These are phyloP conservation scores for Caenorhabditis imperialis DNA, from an alignment of 2,888 invertebrate species.

Conservation along the genomic window DNA sequence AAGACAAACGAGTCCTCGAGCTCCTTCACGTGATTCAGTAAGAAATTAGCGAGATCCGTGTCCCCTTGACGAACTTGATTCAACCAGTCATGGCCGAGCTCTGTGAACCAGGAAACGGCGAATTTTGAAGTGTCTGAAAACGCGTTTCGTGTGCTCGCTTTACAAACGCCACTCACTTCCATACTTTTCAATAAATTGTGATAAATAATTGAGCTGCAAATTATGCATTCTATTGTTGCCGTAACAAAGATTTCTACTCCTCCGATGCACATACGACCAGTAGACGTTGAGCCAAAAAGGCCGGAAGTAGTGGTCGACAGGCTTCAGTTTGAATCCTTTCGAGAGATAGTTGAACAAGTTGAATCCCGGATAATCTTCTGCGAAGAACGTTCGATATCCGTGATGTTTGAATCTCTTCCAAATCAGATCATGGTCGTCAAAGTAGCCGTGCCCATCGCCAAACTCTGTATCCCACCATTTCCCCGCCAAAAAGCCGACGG, in stretches of 20 bases:
- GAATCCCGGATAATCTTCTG: slow-evolving; percentile 79
- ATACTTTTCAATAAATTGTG: slow-evolving; percentile 75
- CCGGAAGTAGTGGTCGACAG: slow-evolving; percentile 79
- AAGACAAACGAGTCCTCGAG: slow-evolving; percentile 70
- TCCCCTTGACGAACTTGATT: slow-evolving; percentile 79
- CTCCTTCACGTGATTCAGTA: slow-evolving; percentile 62
- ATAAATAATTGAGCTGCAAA: slow-evolving; percentile 76
- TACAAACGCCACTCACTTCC: slow-evolving; percentile 11
- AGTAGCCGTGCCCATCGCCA: slow-evolving; percentile 65
- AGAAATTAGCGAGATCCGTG: slow-evolving; percentile 78
- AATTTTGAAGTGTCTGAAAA: slow-evolving; percentile 61
- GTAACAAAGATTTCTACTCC: slow-evolving; percentile 73
- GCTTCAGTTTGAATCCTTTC: slow-evolving; percentile 78
- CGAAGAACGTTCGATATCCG: slow-evolving; percentile 79
- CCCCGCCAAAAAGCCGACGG: slow-evolving; percentile 78
- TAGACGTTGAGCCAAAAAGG: slow-evolving; percentile 78
- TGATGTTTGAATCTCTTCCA: slow-evolving; percentile 78
- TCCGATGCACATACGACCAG: slow-evolving; percentile 71
- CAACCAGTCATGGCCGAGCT: slow-evolving; percentile 80
- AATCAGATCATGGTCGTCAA: slow-evolving; percentile 78
- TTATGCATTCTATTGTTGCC: slow-evolving; percentile 72
- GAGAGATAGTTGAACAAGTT: slow-evolving; percentile 79
- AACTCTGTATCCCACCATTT: slow-evolving; percentile 54
- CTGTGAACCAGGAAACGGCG: slow-evolving; percentile 73
- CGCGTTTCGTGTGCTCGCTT: neutral